phyloP scores from a whole-genome alignment of 2,113 vertebrate genomes.

The Larimichthys crocea region DNA sequence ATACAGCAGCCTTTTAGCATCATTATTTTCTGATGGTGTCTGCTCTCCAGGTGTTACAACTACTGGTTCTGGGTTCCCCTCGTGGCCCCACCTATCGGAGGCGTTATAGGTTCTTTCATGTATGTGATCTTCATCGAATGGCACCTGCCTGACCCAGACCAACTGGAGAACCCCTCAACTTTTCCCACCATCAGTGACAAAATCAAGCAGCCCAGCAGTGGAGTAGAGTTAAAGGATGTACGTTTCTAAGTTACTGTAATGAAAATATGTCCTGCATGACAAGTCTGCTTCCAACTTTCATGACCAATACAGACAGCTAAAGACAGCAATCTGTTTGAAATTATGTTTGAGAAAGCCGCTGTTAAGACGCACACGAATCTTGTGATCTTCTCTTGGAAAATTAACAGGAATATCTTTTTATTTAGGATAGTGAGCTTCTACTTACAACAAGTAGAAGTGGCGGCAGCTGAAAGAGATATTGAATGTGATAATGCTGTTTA shows the following conservation, averaged over 20 bases:
- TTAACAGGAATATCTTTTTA: background rate
- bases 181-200: conserved; percentile 26
- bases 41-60: conserved; percentile 76
- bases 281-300: background rate
- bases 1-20: background rate
- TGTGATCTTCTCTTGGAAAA: background rate
- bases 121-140: conserved; percentile 83
- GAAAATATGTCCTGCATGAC: background rate
- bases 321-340: background rate
- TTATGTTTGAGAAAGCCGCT: background rate
- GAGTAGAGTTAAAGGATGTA: conserved; percentile 53
- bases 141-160: conserved; percentile 81
- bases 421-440: background rate
- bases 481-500: conserved; percentile 23
- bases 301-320: too few relatives aligned
- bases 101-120: conserved; percentile 64
- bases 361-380: background rate
- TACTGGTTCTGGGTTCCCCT: conserved; percentile 87
- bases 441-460: background rate
- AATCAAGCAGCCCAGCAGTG: conserved; percentile 18
- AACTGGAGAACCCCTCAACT: background rate
- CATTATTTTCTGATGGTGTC: background rate
- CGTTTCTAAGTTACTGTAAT: conserved; percentile 45
- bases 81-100: conserved; percentile 79
- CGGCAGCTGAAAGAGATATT: conserved; percentile 1